These are phyloP conservation scores for Halesus radiatus DNA, from an alignment of 1,140 invertebrate species.

Conservation along the genomic window DNA sequence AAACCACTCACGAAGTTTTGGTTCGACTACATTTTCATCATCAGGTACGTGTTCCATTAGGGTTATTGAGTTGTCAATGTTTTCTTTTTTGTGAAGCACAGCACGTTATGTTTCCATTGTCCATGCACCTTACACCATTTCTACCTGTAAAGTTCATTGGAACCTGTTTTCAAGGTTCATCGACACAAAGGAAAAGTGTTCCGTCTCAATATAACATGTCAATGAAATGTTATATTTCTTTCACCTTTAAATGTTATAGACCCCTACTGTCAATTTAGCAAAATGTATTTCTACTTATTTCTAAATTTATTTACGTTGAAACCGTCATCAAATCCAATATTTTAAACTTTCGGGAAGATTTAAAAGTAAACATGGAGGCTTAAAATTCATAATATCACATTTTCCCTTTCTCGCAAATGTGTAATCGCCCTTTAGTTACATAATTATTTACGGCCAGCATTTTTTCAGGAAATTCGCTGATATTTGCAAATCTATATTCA, in stretches of 20 bases:
- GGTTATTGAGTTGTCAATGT: conserved; percentile 23
- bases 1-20: conserved; percentile 1
- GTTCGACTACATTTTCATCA: background rate
- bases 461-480: background rate
- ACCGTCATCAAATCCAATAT: no score
- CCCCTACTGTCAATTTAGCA: no score
- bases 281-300: no score
- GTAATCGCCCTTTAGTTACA: background rate
- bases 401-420: background rate
- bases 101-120: conserved; percentile 8
- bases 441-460: background rate
- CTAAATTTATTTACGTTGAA: no score
- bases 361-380: no score
- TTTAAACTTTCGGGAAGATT: no score
- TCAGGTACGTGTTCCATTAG: conserved; percentile 37
- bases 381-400: background rate
- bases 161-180: no score
- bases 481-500: background rate
- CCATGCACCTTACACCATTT: conserved; percentile 20
- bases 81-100: conserved; percentile 24
- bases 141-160: background rate
- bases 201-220: no score
- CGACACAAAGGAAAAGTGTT: no score
- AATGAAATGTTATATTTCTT: no score
- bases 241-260: no score